Percentiles rank a stretch among this genome's conserved stretches.
Conservation (phyloP, 1,140 invertebrate species). For the Rhizoglyphus robini region DNA sequence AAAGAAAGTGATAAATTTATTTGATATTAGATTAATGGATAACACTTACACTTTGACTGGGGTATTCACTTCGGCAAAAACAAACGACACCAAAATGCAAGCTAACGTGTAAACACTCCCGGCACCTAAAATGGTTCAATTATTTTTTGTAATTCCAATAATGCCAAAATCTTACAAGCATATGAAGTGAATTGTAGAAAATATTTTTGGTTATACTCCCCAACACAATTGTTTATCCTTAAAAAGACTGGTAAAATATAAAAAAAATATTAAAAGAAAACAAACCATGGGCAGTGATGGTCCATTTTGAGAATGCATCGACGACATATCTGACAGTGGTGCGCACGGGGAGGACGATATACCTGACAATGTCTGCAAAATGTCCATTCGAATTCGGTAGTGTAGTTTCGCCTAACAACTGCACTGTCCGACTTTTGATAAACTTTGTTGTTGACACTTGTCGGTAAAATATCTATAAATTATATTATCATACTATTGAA, state of each 20-base stretch:
- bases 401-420: neutral
- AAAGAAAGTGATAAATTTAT: neutral
- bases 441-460: neutral
- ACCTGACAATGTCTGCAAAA: slow-evolving; percentile 14
- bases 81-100: neutral
- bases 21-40: no score
- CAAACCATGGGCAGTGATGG: slow-evolving; percentile 45
- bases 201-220: slow-evolving; percentile 98
- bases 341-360: slow-evolving; percentile 50
- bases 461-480: neutral
- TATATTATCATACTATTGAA: neutral
- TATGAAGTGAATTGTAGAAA: slow-evolving; percentile 51
- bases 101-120: neutral
- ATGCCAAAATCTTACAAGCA: slow-evolving; percentile 1
- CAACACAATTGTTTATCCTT: slow-evolving; percentile 99
- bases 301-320: slow-evolving; percentile 97
- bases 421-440: neutral
- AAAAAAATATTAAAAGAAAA: neutral
- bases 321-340: slow-evolving; percentile 95
- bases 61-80: neutral
- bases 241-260: slow-evolving; percentile 43
- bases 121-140: neutral
- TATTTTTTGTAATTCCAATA: no score
- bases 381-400: slow-evolving; percentile 11
- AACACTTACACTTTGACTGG: neutral